Conservation (phyloP, 2,113 vertebrate species). For the Malurus elegans region DNA sequence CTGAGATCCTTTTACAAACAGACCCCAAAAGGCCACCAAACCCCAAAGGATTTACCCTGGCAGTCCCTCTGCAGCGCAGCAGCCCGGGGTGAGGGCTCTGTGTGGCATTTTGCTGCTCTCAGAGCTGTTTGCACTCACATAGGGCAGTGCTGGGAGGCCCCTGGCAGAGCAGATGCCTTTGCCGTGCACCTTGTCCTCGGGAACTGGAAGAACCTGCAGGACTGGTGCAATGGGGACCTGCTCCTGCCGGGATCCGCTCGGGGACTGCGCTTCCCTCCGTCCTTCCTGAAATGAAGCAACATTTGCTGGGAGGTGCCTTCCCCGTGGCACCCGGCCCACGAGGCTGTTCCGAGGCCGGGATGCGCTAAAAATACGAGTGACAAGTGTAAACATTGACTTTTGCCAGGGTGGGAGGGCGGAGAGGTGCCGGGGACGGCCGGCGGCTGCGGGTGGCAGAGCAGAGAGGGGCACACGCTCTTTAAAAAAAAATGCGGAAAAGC, state of each 20-base stretch:
- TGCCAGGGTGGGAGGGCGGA: not conserved
- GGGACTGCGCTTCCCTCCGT: not conserved
- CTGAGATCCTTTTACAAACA: not conserved
- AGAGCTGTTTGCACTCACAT: not conserved
- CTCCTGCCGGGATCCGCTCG: not conserved
- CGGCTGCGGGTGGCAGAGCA: not conserved
- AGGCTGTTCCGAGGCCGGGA: not conserved
- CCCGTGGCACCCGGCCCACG: not conserved
- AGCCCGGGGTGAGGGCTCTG: not conserved
- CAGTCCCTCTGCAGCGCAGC: fast-evolving
- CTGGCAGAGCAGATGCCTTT: not conserved
- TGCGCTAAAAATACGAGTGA: not conserved
- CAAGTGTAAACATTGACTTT: not conserved
- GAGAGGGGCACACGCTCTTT: fast-evolving
- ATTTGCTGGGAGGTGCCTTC: not conserved
- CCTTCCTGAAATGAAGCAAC: not conserved
- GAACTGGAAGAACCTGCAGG: conserved; percentile 40
- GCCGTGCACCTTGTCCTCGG: not conserved
- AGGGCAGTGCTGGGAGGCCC: not conserved
- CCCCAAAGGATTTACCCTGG: too few relatives aligned
- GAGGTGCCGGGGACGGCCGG: not conserved
- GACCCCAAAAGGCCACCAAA: not conserved
- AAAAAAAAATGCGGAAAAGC: not conserved
- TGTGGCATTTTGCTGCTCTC: not conserved
- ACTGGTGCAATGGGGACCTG: not conserved